Base-by-base conservation (phyloP, 2,113 vertebrate species). In the Gallinago paraguaiae region DNA sequence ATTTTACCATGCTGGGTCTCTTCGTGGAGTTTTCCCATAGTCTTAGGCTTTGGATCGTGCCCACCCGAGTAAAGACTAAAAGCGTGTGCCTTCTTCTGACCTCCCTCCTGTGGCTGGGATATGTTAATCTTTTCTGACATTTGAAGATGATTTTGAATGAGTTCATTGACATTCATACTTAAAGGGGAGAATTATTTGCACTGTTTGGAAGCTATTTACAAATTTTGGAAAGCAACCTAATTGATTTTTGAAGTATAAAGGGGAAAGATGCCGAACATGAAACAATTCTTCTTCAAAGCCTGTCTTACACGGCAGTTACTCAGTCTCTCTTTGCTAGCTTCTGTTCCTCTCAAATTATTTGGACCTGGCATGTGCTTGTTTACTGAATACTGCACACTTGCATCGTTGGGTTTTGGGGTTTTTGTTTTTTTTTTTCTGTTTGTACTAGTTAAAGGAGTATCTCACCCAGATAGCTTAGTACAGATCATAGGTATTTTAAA, bases 91-190 rank as follows among this genome's bases (percentile, higher is more conserved):
- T 37, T n/a, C 82, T 88, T 92, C 86, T 95, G 91, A 91, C 88
- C 95, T 82, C 54, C 37, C 86, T 94, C 92, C 89, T 91, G 88
- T 91, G 94, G 90, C 74, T 67, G 59, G 88, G 74, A 92, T 84
- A 51, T 72, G 83, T 95, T 96, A 95, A 96, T 97, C 61, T 89
- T 93, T 96, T 75, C 91, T 95, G 91, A 90, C 93, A 83, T 96
- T 85, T 86, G 89, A 88, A 75, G 76, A 96, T 91, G 82, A 74
- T 96, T 94, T 96, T 95, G 94, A 94, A 93, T 90, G 82, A 92
- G 82, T 96, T 90, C 45, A 86, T 63, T 91, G 82, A 87, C 95
- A 92, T 94, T 87, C 54, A 91, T 85, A 97, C 80, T 90, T 94
- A 86, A 94, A 96, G 41, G 11, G 1, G 72, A 84, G 95, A 92